These are phyloP conservation scores for Cryptomyrus ogoouensis DNA, from an alignment of 2,113 vertebrate genomes.

Conservation along the genomic window DNA sequence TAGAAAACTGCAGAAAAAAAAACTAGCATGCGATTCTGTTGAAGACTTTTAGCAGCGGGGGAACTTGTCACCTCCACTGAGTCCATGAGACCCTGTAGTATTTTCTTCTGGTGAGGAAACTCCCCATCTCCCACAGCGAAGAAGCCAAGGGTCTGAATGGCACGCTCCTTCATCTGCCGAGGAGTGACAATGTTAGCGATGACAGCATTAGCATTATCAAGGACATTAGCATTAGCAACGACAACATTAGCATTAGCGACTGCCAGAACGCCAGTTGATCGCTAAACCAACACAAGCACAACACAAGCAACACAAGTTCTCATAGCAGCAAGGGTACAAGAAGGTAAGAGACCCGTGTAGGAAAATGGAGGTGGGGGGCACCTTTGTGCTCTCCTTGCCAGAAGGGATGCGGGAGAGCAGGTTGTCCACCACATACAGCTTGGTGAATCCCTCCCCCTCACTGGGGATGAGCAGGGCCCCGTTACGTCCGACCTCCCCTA, in stretches of 20 bases:
- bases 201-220: not conserved
- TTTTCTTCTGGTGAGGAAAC: slow-evolving; percentile 88
- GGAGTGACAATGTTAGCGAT: slow-evolving; percentile 16
- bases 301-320: not conserved
- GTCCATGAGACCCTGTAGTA: slow-evolving; percentile 94
- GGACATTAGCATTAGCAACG: not conserved
- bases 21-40: not conserved
- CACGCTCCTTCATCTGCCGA: slow-evolving; percentile 88
- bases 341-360: not conserved
- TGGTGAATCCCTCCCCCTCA: slow-evolving; percentile 82
- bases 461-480: slow-evolving; percentile 75
- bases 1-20: not conserved
- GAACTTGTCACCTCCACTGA: slow-evolving; percentile 80
- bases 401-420: slow-evolving; percentile 84
- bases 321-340: not conserved
- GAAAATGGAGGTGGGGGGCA: not conserved
- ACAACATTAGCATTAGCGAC: not conserved
- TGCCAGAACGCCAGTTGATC: not conserved
- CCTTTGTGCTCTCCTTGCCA: slow-evolving; percentile 91
- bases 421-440: slow-evolving; percentile 79
- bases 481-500: slow-evolving; percentile 89
- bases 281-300: not conserved
- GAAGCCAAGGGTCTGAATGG: slow-evolving; percentile 86
- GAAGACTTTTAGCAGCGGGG: not conserved
- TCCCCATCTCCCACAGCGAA: slow-evolving; percentile 90